These are phyloP conservation scores for Sminthurides aquaticus DNA, from an alignment of 2,888 invertebrate species.

Conservation along the genomic window DNA sequence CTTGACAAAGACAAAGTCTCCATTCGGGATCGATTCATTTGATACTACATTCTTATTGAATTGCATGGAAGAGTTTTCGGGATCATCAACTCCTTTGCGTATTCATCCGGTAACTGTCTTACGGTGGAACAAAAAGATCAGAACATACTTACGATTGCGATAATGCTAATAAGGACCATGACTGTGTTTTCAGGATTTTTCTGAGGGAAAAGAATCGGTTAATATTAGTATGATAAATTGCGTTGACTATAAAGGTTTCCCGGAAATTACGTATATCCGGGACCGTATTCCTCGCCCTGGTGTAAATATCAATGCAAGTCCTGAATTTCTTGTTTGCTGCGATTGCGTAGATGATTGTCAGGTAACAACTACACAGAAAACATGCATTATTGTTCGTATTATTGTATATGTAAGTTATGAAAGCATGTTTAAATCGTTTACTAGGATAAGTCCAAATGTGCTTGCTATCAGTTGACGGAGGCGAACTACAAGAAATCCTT, in stretches of 20 bases:
- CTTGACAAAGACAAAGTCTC: constrained; percentile 58
- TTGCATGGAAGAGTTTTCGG: constrained; percentile 79
- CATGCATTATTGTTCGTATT: constrained; percentile 4
- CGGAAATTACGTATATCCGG: constrained; percentile 77
- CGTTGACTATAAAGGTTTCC: constrained; percentile 70
- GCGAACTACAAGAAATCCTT: constrained; percentile 58
- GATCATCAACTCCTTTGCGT: background rate
- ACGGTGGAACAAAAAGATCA: no score
- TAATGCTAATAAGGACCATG: no score
- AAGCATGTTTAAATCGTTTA: no score
- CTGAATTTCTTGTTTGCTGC: constrained; percentile 79
- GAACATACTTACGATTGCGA: background rate
- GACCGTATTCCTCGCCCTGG: constrained; percentile 75
- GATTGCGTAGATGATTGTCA: constrained; percentile 87
- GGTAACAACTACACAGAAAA: constrained; percentile 49
- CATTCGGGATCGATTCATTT: constrained; percentile 81
- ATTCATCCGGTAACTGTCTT: no score
- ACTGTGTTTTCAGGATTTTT: constrained; percentile 58
- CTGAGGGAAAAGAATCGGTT: constrained; percentile 70
- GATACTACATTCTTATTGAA: constrained; percentile 74
- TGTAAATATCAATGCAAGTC: constrained; percentile 72
- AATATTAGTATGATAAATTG: constrained; percentile 85
- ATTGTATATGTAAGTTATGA: background rate
- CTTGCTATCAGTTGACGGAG: constrained; percentile 81
- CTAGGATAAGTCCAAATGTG: constrained; percentile 75